A percentile compares a stretch with the other conserved stretches of the same genome.
These are phyloP conservation scores for Gonioctena quinquepunctata DNA, from an alignment of 1,140 invertebrate species.

Conservation along the genomic window DNA sequence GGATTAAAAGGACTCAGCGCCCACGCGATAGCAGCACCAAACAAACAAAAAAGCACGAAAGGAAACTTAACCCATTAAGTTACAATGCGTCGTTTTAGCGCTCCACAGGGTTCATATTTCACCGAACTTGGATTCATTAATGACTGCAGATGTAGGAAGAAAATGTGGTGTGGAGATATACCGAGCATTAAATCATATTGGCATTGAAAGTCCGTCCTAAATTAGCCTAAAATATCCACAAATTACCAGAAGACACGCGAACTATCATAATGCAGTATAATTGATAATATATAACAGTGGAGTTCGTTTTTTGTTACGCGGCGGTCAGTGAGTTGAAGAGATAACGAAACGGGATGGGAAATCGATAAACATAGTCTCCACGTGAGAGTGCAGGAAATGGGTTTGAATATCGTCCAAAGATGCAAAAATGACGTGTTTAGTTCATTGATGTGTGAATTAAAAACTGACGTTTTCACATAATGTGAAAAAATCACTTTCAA, in stretches of 20 bases:
- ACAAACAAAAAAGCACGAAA: neutral
- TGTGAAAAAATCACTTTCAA: no score
- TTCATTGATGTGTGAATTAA: no score
- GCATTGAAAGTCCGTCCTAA: neutral
- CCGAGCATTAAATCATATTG: neutral
- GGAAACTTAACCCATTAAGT: slow-evolving; percentile 3
- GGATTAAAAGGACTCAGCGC: neutral
- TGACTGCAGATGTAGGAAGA: slow-evolving; percentile 1
- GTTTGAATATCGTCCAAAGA: no score
- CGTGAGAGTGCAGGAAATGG: no score
- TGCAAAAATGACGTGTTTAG: no score
- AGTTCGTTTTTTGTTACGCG: neutral
- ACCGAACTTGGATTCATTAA: neutral
- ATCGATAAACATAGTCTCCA: no score
- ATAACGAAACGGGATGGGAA: no score
- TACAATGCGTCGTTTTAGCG: neutral
- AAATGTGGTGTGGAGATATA: slow-evolving; percentile 1
- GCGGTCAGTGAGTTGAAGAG: no score
- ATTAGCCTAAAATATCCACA: slow-evolving; percentile 2
- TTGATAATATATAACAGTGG: slow-evolving; percentile 1
- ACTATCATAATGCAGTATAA: slow-evolving; percentile 16
- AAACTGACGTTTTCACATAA: no score
- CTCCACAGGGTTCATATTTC: neutral
- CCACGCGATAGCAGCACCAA: neutral
- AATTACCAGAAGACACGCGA: slow-evolving; percentile 3